Evolutionary conservation across 1,140 invertebrate genomes (phyloP).

Genomic region (Papilio dardanus): DNA sequence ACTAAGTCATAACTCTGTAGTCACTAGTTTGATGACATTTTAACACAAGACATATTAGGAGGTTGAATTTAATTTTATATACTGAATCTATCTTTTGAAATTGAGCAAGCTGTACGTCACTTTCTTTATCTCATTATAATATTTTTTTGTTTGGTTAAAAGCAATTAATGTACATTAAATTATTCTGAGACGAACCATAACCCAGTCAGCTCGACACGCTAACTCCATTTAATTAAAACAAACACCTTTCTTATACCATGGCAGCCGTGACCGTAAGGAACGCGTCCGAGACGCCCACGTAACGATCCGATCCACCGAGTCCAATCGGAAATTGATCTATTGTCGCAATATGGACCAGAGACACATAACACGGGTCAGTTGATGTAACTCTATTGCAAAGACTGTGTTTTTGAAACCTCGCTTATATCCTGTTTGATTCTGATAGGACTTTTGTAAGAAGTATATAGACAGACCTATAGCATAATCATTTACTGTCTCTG

Average conservation of each 20-base stretch:
- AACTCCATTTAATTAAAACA: slow-evolving; percentile 44
- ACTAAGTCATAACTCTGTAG: background rate
- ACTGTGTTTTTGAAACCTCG: background rate
- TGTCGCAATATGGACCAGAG: slow-evolving; percentile 38
- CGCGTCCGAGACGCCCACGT: slow-evolving; percentile 44
- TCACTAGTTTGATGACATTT: background rate
- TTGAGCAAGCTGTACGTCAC: background rate
- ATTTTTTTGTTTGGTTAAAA: background rate
- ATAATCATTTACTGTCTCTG: no score
- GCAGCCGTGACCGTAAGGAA: slow-evolving; percentile 34
- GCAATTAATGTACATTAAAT: background rate
- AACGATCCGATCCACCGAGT: slow-evolving; percentile 38
- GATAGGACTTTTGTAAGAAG: no score
- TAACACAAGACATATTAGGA: no score
- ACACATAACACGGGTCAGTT: slow-evolving; percentile 6
- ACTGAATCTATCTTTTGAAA: background rate
- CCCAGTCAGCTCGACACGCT: background rate
- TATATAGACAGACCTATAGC: no score
- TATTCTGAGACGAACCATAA: background rate
- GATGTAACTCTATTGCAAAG: background rate
- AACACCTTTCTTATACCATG: slow-evolving; percentile 4
- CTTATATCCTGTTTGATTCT: no score
- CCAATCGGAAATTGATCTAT: slow-evolving; percentile 48
- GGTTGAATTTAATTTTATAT: no score
- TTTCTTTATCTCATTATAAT: background rate